Base-by-base conservation (phyloP, 2,113 vertebrate species). In the Megalops atlanticus region DNA sequence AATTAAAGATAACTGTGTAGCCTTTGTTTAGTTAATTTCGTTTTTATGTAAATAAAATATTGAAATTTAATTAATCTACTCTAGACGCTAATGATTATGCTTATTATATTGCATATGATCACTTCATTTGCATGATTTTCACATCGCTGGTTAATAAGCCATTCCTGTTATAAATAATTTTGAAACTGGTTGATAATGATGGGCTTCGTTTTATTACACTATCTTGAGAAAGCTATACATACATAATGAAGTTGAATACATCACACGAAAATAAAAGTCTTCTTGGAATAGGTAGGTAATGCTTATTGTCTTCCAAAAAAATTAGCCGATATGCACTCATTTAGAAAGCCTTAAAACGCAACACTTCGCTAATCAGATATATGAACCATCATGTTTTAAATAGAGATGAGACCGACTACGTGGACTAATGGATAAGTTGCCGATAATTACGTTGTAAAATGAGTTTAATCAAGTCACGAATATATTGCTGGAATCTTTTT, bases 21-120 rank as follows among this genome's bases (percentile, higher is more conserved):
- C 94, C 95, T 89, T 95, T 95, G 95, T 95, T 94, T 92, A 93
- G 92, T 95, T 96, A 94, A 96, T 97, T 95, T 93, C 87, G 88
- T 95, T 97, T 98, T 96, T 96, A 97, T 97, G 95, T 95, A 95
- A 96, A 97, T 96, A 94, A 90, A 92, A 91, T 94, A 95, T 93
- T 92, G 94, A 92, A 94, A 92, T 91, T 90, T 94, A 94, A 95
- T 93, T 92, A 95, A 93, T 91, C 91, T 91, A 83, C 92, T 93
- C 93, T 92, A 93, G 93, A 96, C 95, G 94, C 96, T 95, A 95
- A 96, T 96, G 93, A 97, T 95, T 94, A 93, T 94, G 93, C 94
- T 92, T 93, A 94, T 96, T 95, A 96, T 96, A 96, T 95, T 95
- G 95, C 95, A 92, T 94, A 93, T 94, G 94, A 96, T 94, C 88